phyloP scores from a whole-genome alignment of 2,113 vertebrate genomes.

The Ophiodon elongatus region DNA sequence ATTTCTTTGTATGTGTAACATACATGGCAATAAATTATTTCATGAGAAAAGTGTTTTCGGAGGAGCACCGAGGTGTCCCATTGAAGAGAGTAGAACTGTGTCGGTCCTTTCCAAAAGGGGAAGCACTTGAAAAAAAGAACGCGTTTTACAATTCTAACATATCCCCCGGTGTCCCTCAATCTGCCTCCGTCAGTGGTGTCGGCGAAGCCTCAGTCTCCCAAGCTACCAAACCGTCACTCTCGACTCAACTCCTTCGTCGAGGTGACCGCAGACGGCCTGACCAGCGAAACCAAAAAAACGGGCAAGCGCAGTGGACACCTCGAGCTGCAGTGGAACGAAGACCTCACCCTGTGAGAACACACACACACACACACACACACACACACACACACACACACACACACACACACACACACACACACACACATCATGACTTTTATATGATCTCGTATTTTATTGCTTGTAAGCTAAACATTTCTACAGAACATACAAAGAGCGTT shows the following conservation, averaged over 20 bases:
- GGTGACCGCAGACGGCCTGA: slow-evolving; percentile 91
- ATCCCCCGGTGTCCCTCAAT: background rate
- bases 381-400: background rate
- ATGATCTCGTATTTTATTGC: background rate
- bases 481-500: background rate
- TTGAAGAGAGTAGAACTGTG: background rate
- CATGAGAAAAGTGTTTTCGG: background rate
- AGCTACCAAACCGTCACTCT: slow-evolving; percentile 86
- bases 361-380: background rate
- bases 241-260: slow-evolving; percentile 94
- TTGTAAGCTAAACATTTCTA: background rate
- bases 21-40: background rate
- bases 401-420: background rate
- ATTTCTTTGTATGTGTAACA: too few relatives aligned
- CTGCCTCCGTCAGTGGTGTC: slow-evolving; percentile 86
- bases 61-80: background rate
- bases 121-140: background rate
- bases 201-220: slow-evolving; percentile 93
- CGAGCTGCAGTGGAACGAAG: slow-evolving; percentile 96
- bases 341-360: slow-evolving; percentile 87
- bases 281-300: slow-evolving; percentile 93
- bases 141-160: background rate
- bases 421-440: background rate
- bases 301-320: slow-evolving; percentile 92
- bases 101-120: background rate